phyloP scores from a whole-genome alignment of 2,888 invertebrate species.

The Pseudococcus jackbeardsleyi region DNA sequence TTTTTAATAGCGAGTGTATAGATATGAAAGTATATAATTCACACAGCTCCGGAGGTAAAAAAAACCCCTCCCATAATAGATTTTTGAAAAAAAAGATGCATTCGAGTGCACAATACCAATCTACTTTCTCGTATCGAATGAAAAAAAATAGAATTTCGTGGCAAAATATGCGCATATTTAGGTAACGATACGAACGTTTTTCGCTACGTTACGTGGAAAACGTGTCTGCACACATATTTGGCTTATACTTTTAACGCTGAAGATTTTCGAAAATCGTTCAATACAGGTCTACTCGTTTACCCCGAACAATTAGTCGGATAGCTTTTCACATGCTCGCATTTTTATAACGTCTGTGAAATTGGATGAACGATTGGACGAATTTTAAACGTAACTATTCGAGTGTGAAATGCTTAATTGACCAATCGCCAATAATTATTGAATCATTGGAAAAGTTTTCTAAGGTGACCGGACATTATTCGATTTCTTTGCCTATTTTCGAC shows the following conservation, averaged over 20 bases:
- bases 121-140: background rate
- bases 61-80: background rate
- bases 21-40: background rate
- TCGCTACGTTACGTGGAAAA: background rate
- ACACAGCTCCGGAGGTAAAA: background rate
- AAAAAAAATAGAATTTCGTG: background rate
- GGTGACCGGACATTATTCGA: background rate
- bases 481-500: background rate
- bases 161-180: conserved; percentile 27
- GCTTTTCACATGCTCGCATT: background rate
- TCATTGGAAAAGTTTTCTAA: background rate
- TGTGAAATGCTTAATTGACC: conserved; percentile 19
- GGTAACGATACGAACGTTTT: background rate
- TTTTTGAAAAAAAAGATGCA: background rate
- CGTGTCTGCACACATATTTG: background rate
- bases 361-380: background rate
- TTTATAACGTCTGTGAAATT: conserved; percentile 24
- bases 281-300: background rate
- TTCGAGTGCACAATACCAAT: too few relatives aligned
- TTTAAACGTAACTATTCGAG: background rate
- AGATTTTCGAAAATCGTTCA: background rate
- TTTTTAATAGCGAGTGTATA: background rate
- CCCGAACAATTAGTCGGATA: background rate
- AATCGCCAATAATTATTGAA: conserved; percentile 13
- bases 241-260: background rate